Base-by-base conservation (phyloP, 30 jellyfish, hydroid and myxozoan genomes). In the Hydra vulgaris region DNA sequence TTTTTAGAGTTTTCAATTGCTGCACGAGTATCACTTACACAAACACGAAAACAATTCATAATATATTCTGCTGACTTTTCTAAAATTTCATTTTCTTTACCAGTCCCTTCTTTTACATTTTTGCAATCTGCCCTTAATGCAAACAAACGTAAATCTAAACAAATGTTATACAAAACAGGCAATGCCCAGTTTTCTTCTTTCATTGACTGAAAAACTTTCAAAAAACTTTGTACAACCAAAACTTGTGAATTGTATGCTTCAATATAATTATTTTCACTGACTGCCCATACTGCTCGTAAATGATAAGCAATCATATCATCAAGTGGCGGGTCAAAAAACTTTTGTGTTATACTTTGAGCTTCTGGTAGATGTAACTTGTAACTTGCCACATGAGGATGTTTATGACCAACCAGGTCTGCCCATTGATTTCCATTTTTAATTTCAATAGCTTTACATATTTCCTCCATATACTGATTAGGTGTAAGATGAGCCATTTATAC, bases 1-100 rank as follows among this genome's bases (percentile, higher is more conserved):
- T 91, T 91, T 84, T 91, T 91, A 7, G 98, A 91, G 27, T 21
- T 83, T 66, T 91, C 98, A 26, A 91, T 79, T 17, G 98, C 78
- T n/a, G 95, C 98, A 53, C 98, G 73, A 88, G 98, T 91, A 71
- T 91, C 98, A 78, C 95, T 91, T 54, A 91, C 98, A 71, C 98
- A 91, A 8, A 89, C 96, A 17, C 98, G 80, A 74, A 91, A 91
- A 70, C 95, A 78, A 73, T 72, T 85, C 98, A 91, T 91, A 25
- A 91, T 52, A 0, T 88, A 86, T 70, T 91, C 98, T 0, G 98
- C 98, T 8, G 96, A 83, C 81, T 91, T 91, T 67, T 86, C 98
- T 82, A 91, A 76, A 61, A 71, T 91, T 27, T 86, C 98, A 17
- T 88, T 85, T 56, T 68, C 85, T 53, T 86, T 91, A 15, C 98